phyloP scores from a whole-genome alignment of 2,888 invertebrate species.

The Diarsia rubi region DNA sequence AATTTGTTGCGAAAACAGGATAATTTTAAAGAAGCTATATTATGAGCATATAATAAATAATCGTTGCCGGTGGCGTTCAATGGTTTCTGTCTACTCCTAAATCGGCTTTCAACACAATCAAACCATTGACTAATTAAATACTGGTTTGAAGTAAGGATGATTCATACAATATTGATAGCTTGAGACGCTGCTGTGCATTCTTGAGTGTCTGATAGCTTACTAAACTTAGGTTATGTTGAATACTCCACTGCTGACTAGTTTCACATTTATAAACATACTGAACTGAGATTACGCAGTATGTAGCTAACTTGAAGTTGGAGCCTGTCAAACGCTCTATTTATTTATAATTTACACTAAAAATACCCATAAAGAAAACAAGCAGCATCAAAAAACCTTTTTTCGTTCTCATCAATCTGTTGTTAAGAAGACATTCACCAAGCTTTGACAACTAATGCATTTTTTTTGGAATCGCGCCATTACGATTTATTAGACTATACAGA shows the following conservation, averaged over 20 bases:
- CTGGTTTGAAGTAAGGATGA: constrained; percentile 7
- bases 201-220: background rate
- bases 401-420: too few relatives aligned
- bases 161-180: constrained; percentile 11
- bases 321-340: background rate
- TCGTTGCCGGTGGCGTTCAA: too few relatives aligned
- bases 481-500: too few relatives aligned
- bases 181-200: constrained; percentile 4
- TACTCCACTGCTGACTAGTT: constrained; percentile 25
- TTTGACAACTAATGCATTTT: too few relatives aligned
- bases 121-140: background rate
- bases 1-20: background rate
- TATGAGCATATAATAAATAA: background rate
- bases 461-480: too few relatives aligned
- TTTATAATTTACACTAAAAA: background rate
- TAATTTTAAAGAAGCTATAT: background rate
- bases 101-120: background rate
- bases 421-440: too few relatives aligned
- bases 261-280: constrained; percentile 25
- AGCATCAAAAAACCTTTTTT: too few relatives aligned
- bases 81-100: background rate
- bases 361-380: too few relatives aligned
- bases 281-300: background rate
- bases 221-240: constrained; percentile 29
- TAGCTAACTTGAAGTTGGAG: background rate